A percentile compares a stretch with the other conserved stretches of the same genome.
Evolutionary conservation across 1,140 invertebrate genomes (phyloP).

Genomic region (Papilio aristodemus): DNA sequence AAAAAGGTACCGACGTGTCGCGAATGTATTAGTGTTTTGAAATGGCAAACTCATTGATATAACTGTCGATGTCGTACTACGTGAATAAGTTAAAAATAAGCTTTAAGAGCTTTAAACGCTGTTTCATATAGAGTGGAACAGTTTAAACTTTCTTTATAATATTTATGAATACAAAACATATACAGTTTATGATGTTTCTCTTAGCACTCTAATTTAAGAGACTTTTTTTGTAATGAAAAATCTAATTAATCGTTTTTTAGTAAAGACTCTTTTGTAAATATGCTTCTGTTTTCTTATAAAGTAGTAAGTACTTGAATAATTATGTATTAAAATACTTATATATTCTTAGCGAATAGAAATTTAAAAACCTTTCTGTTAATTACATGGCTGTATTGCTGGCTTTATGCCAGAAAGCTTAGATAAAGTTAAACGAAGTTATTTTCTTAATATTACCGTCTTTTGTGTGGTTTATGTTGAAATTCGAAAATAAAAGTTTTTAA

Average conservation of each 20-base stretch:
- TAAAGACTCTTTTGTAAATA: neutral
- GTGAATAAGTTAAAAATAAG: neutral
- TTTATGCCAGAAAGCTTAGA: conserved; percentile 33
- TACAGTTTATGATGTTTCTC: neutral
- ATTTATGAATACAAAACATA: neutral
- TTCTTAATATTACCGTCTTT: conserved; percentile 25
- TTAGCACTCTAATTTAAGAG: no score
- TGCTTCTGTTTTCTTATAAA: neutral
- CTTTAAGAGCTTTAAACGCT: no score
- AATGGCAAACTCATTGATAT: conserved; percentile 32
- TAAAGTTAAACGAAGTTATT: conserved; percentile 32
- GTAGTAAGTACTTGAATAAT: no score
- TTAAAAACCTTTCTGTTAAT: conserved; percentile 24
- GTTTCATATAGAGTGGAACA: neutral
- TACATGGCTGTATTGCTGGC: conserved; percentile 13
- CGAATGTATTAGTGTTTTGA: conserved; percentile 41
- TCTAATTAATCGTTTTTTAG: no score
- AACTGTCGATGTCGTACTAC: conserved; percentile 25
- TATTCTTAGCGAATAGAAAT: conserved; percentile 3
- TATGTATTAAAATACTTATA: neutral
- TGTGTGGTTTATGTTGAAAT: neutral
- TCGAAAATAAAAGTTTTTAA: neutral
- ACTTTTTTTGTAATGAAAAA: no score
- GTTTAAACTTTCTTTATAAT: neutral
- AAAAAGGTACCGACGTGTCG: conserved; percentile 49